phyloP scores from a whole-genome alignment of 2,888 invertebrate genomes.

The Mycalesis mineus region DNA sequence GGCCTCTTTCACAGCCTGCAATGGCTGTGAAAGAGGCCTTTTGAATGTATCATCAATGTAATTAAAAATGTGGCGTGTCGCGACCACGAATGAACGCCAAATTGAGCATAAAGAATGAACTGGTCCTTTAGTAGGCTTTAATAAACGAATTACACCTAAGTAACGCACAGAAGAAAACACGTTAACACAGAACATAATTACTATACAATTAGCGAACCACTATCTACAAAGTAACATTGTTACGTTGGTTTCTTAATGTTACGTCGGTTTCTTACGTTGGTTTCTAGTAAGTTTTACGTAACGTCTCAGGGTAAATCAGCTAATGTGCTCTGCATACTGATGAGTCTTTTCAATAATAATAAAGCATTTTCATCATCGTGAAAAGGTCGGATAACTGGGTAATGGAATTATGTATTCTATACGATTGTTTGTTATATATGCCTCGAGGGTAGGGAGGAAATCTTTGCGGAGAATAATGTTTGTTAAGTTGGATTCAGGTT shows the following conservation, averaged over 20 bases:
- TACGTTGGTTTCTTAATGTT: background rate
- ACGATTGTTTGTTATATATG: slow-evolving; percentile 37
- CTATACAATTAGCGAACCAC: background rate
- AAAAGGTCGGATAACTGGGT: slow-evolving; percentile 42
- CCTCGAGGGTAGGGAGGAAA: slow-evolving; percentile 37
- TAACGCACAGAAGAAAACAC: no score
- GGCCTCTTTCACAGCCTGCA: no score
- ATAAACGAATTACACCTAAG: background rate
- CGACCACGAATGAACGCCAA: no score
- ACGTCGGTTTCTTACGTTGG: background rate
- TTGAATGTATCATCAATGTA: no score
- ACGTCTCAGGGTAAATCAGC: slow-evolving; percentile 5
- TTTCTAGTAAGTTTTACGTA: background rate
- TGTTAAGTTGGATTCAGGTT: no score
- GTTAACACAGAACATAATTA: no score
- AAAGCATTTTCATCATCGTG: slow-evolving; percentile 38
- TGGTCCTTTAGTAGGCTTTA: no score
- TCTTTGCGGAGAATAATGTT: slow-evolving; percentile 19
- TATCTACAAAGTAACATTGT: background rate
- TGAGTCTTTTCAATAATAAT: slow-evolving; percentile 31
- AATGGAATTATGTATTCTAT: slow-evolving; percentile 35
- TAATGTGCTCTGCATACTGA: slow-evolving; percentile 26
- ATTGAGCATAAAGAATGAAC: no score
- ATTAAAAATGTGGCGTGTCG: no score
- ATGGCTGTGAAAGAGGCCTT: no score